A percentile compares a stretch with the other conserved stretches of the same genome.
phyloP scores from a whole-genome alignment of 1,140 invertebrate species.

The Drosophila truncata region DNA sequence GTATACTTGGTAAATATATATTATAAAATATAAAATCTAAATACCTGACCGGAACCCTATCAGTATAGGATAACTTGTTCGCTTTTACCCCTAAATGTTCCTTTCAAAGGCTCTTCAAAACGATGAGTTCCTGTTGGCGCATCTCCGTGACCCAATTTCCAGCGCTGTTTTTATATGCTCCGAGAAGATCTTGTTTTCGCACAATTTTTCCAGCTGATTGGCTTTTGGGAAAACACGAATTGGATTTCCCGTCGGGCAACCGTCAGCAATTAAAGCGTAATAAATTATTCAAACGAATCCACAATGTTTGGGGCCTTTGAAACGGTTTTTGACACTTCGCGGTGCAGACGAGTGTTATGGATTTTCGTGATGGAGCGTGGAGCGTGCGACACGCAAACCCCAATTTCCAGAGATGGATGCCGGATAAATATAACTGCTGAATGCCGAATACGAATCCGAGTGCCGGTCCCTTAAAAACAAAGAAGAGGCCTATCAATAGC shows the following conservation, averaged over 20 bases:
- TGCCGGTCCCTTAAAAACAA: slow-evolving; percentile 40
- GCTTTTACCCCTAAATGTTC: background rate
- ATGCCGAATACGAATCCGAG: slow-evolving; percentile 19
- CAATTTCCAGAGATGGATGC: slow-evolving; percentile 58
- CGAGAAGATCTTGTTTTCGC: slow-evolving; percentile 44
- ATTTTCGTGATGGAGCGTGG: slow-evolving; percentile 36
- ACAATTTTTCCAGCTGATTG: slow-evolving; percentile 77
- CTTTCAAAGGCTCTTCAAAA: background rate
- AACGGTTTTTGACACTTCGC: slow-evolving; percentile 74
- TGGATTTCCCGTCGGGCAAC: slow-evolving; percentile 39
- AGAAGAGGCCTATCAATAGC: slow-evolving; percentile 70
- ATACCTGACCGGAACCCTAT: too few relatives aligned
- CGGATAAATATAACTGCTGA: slow-evolving; percentile 56
- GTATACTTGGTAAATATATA: too few relatives aligned
- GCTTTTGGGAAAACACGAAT: slow-evolving; percentile 61
- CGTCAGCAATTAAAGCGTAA: slow-evolving; percentile 52
- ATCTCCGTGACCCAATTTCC: slow-evolving; percentile 49
- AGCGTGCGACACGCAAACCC: slow-evolving; percentile 75
- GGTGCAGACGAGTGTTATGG: slow-evolving; percentile 41
- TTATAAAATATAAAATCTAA: too few relatives aligned
- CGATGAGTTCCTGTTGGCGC: slow-evolving; percentile 11
- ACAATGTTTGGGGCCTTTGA: slow-evolving; percentile 37
- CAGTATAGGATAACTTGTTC: background rate
- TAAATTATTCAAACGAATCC: slow-evolving; percentile 66
- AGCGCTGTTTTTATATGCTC: background rate